Conservation (phyloP, 2,113 vertebrate species). For the Gallinago paraguaiae region DNA sequence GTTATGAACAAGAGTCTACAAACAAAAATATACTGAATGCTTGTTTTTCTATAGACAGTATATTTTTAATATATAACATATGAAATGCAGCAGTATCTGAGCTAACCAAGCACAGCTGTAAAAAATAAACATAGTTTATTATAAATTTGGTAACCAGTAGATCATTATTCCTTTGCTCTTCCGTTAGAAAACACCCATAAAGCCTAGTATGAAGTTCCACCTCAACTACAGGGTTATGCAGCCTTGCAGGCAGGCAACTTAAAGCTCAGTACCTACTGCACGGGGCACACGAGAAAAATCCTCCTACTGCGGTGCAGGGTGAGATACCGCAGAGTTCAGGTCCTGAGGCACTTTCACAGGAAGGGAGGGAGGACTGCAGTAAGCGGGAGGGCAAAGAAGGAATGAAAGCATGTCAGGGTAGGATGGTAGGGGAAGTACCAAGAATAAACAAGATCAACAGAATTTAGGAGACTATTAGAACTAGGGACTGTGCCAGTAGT, state of each 20-base stretch:
- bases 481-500: background rate
- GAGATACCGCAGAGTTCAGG: background rate
- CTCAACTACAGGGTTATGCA: fast-evolving
- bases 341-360: background rate
- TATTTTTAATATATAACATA: background rate
- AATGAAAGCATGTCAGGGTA: background rate
- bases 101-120: background rate
- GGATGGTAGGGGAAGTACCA: background rate
- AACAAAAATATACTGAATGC: background rate
- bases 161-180: background rate
- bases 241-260: background rate
- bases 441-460: background rate
- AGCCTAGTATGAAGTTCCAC: background rate
- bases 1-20: background rate
- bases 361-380: background rate
- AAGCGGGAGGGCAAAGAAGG: fast-evolving
- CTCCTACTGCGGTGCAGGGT: background rate
- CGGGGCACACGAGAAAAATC: background rate
- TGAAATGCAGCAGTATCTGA: background rate
- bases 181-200: background rate
- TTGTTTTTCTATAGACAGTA: background rate
- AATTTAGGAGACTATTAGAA: background rate
- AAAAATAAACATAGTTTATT: background rate
- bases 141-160: background rate
- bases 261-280: background rate